Evolutionary conservation across 2,797 vertebrate species (phyloP), one percentile per base, ranked within the genome.

Genomic region (Mastacembelus armatus): DNA sequence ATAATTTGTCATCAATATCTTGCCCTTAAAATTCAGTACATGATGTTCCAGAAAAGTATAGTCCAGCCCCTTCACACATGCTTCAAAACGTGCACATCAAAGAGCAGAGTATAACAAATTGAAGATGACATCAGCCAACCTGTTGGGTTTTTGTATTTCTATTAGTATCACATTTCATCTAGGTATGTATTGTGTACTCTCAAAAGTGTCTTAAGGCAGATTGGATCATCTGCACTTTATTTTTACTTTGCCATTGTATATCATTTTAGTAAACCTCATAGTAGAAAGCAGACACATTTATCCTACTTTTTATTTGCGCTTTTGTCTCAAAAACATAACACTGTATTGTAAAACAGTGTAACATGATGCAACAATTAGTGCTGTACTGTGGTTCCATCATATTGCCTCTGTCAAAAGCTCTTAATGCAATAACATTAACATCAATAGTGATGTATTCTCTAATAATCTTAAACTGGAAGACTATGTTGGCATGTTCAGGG

Each of bases 11-110:
- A 48, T 33, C 26, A 6, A 45, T 40, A 15, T 33, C 42, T 19
- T 26, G 29, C 14, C 14, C 19, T 50, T 40, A 24, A 19, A 18
- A 38, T 19, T 29, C 42, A 11, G 42, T 21, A 47, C 48, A 58
- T 16, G 5, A 29, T 68, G 67, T 80, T 63, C 62, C 74, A 36
- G 59, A 80, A 74, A 66, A 74, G 65, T 52, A 32, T 63, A 21
- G n/a, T 29, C 19, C n/a, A 3, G 69, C 52, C 44, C 58, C 38
- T 68, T 26, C 39, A 59, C 56, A 60, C 70, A 78, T 35, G 71
- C 24, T 65, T 44, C 29, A 43, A 39, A 74, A 72, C 5, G 15
- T 8, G 2, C 57, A 58, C 40, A 50, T 27, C 38, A 44, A 48
- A 43, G 29, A 54, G n/a, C 24, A 10, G 9, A 48, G 45, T 19